Base-by-base conservation (phyloP, 2,113 vertebrate genomes). In the Capreolus pygargus region DNA sequence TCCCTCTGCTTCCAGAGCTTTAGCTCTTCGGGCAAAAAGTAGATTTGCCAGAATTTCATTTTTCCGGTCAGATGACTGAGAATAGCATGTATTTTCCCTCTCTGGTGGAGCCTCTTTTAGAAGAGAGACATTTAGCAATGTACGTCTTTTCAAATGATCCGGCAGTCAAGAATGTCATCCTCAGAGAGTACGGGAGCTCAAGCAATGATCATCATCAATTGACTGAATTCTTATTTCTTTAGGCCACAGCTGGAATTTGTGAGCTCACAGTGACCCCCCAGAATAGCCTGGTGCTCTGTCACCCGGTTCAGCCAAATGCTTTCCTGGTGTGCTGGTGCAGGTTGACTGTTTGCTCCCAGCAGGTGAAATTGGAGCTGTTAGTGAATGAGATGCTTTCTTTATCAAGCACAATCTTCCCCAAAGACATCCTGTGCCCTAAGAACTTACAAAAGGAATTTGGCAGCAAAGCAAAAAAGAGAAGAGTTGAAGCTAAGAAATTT, bases 291-390 rank as follows among this genome's bases (percentile, higher is more conserved):
- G 4, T 94, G 27, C 33, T 64, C 43, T 57, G n/a, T 95, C 76
- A 11, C 64, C 50, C 0, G 2, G 23, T 64, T 93, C 67, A 92
- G 76, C 54, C 97, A 86, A 87, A 94, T 88, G 95, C 81, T 50
- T 94, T 39, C 55, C 85, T 7, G 1, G 33, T 67, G 2, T 36
- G 36, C 28, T 47, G 36, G 88, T 85, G 6, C 50, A 86, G 90
- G 78, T 52, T 90, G 90, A 74, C 97, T 98, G 92, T 95, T 98
- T 95, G 95, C 30, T 89, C 90, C 57, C 96, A 97, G 97, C 95
- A 97, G 96, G 96, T 97, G 95, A 94, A 82, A 33, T 36, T 89
- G 55, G 86, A 64, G 17, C 86, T 86, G 14, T 79, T 57, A 94
- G 64, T 88, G 84, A 97, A 95, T 61, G 64, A 98, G 96, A 92